Conservation (phyloP, 1,140 invertebrate genomes). For the Macrobrachium rosenbergii region DNA sequence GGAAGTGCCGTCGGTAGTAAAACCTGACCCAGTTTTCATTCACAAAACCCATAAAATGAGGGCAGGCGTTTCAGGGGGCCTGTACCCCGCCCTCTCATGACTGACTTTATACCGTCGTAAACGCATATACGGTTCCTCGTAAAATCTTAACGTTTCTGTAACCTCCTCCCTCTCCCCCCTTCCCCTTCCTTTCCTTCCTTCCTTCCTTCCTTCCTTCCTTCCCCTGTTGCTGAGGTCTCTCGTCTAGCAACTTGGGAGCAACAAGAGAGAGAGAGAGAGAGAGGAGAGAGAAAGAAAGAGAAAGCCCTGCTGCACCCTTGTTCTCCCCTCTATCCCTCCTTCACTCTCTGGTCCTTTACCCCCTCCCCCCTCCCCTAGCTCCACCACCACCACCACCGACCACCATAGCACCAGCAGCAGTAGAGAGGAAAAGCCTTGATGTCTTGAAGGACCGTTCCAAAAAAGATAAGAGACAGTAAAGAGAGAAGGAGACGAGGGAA, state of each 20-base stretch:
- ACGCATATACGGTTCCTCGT: constrained; percentile 59
- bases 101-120: constrained; percentile 62
- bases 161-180: too few species aligned
- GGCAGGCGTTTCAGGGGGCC: constrained; percentile 53
- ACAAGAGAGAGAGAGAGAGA: neutral
- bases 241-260: constrained; percentile 36
- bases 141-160: constrained; percentile 57
- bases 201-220: constrained; percentile 13
- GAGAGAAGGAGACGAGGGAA: neutral
- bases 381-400: too few species aligned
- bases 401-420: neutral
- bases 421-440: too few species aligned
- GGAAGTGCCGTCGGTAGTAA: constrained; percentile 35
- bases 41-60: constrained; percentile 60
- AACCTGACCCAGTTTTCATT: constrained; percentile 63
- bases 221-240: constrained; percentile 59
- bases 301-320: neutral
- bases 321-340: neutral
- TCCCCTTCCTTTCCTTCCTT: too few species aligned
- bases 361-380: too few species aligned
- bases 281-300: neutral
- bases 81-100: constrained; percentile 56
- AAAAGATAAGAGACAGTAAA: neutral
- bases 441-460: neutral
- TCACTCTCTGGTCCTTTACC: neutral